Conservation (phyloP, 2,797 vertebrate species). For the Erpetoichthys calabaricus region DNA sequence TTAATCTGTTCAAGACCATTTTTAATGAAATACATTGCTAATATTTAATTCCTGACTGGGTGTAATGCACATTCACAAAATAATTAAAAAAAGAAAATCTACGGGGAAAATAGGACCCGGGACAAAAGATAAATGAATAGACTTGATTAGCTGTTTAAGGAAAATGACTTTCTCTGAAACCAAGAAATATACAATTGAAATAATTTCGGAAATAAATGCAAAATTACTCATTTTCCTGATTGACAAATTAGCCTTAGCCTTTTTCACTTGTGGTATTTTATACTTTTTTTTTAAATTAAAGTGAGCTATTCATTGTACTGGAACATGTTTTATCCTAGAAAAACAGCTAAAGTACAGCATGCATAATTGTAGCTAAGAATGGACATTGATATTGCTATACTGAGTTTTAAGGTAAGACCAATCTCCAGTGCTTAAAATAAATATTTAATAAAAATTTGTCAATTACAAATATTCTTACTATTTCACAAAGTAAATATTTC, state of each 20-base stretch:
- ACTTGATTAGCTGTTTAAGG: constrained; percentile 62
- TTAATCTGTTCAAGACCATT: constrained; percentile 60
- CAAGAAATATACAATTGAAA: constrained; percentile 50
- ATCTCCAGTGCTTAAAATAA: no score
- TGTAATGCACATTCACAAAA: constrained; percentile 50
- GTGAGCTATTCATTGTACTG: no score
- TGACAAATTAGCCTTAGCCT: constrained; percentile 39
- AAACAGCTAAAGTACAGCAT: no score
- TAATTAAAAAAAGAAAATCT: constrained; percentile 57
- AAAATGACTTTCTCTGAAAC: constrained; percentile 49
- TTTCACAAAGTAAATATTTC: no score
- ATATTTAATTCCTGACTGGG: constrained; percentile 50
- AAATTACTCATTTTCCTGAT: constrained; percentile 44
- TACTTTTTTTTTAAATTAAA: no score
- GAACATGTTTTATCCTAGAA: no score
- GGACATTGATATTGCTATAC: no score
- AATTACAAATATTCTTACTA: no score
- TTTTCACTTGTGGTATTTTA: constrained; percentile 15
- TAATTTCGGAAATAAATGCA: constrained; percentile 27
- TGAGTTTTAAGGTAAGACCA: no score
- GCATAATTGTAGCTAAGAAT: no score
- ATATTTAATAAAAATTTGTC: no score
- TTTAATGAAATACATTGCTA: constrained; percentile 46
- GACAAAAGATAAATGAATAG: constrained; percentile 52
- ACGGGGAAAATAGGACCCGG: constrained; percentile 41